phyloP scores from a whole-genome alignment of 2,113 vertebrate species.

The Pionites leucogaster region DNA sequence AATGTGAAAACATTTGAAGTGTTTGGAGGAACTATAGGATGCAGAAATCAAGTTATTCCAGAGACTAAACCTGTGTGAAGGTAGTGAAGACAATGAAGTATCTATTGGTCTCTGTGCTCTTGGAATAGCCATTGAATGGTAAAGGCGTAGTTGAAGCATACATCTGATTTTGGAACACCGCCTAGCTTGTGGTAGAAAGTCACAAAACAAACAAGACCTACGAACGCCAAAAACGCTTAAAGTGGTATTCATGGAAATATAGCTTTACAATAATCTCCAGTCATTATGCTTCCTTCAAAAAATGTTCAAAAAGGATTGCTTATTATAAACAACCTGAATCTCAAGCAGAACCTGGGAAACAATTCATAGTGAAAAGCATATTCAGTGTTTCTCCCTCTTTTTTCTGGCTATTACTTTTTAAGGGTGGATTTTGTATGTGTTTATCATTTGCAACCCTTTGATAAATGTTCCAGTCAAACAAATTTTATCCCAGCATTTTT shows the following conservation, averaged over 20 bases:
- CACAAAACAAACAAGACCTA: not conserved
- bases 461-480: slow-evolving; percentile 12
- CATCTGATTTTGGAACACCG: not conserved
- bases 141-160: not conserved
- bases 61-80: not conserved
- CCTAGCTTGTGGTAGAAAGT: not conserved
- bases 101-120: not conserved
- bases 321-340: slow-evolving; percentile 8
- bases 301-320: slow-evolving; percentile 29
- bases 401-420: not conserved
- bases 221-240: not conserved
- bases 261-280: not conserved
- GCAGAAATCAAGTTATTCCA: not conserved
- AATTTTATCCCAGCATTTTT: not conserved
- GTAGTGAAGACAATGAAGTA: not conserved
- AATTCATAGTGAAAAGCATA: not conserved
- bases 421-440: not conserved
- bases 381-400: not conserved
- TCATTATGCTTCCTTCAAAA: slow-evolving; percentile 13
- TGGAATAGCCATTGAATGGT: not conserved
- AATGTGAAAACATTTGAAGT: not conserved
- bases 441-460: slow-evolving; percentile 9
- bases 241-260: not conserved
- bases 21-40: not conserved
- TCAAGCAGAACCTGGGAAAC: slow-evolving; percentile 11